Conservation (phyloP, 2,888 invertebrate species). For the Selenia dentaria region DNA sequence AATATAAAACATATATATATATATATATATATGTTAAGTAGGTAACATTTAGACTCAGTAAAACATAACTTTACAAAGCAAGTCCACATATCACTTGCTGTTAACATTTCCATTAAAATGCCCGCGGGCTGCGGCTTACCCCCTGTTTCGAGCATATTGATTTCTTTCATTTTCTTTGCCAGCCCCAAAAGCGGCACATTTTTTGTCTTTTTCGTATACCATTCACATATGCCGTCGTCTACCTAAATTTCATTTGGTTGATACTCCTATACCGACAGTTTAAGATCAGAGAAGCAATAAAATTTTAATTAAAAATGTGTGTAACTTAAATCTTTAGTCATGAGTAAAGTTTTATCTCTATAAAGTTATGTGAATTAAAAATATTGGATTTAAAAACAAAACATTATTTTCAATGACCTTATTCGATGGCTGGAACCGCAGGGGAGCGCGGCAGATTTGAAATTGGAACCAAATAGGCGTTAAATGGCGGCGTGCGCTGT, state of each 20-base stretch:
- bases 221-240: conserved; percentile 57
- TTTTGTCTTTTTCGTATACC: conserved; percentile 65
- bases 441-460: conserved; percentile 83
- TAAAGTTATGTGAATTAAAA: no score
- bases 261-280: conserved; percentile 50
- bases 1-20: no score
- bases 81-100: conserved; percentile 2
- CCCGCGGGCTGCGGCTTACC: conserved; percentile 36
- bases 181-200: conserved; percentile 56
- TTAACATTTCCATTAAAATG: conserved; percentile 8
- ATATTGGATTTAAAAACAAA: conserved; percentile 63
- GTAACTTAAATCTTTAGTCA: no score
- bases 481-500: conserved; percentile 86
- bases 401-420: conserved; percentile 72
- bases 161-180: conserved; percentile 72
- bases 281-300: no score
- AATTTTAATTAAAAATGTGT: no score
- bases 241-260: conserved; percentile 71
- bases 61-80: neutral
- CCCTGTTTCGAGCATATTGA: conserved; percentile 63
- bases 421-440: conserved; percentile 76
- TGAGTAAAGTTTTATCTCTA: no score
- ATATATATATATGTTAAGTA: no score
- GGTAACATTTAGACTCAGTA: neutral
- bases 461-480: conserved; percentile 88